Evolutionary conservation across 2,113 vertebrate species (phyloP), one percentile per base, ranked within the genome.

Genomic region (Puma concolor): DNA sequence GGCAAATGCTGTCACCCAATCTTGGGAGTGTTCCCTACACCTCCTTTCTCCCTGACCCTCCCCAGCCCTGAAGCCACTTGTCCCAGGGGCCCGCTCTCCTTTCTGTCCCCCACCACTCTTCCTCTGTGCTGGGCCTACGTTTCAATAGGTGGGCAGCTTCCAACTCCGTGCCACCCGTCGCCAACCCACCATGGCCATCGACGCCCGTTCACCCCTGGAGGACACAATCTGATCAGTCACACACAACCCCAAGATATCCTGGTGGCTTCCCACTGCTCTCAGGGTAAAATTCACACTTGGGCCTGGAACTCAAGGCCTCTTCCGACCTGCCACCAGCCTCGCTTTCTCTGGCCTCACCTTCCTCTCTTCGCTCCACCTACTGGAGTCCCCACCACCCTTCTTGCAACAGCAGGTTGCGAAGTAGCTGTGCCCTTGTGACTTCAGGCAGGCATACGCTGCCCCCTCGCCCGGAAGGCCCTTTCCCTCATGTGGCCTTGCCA

Each of bases 231-330:
- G 11, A 81, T 27, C n/a, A 31, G 71, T 92, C 77, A n/a, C n/a
- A 52, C 41, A 63, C 74, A 87, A 57, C 57, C 54, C 15, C 27
- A 2, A 66, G n/a, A 41, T 80, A 31, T 23, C 7, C 64, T 6
- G 14, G 52, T 8, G 3, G 80, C 67, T 83, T 76, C 19, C 69
- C 9, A 50, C 13, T 0, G 4, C 52, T 80, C 87, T 96, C n/a
- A 67, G 72, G n/a, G 57, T 64, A 69, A 94, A 81, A 90, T 54
- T 63, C 50, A 93, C 36, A 81, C 12, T 63, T 19, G 8, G 19
- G n/a, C 41, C 38, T 88, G 50, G 57, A 21, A 76, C 41, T 54
- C 80, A 76, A 33, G 84, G 29, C 23, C 72, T 81, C 90, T 89
- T 25, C 79, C 7, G 36, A 72, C 36, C 27, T 72, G 72, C 89